Evolutionary conservation across 2,797 vertebrate species (phyloP), one percentile per base, ranked within the genome.

Genomic region (Furcifer pardalis): DNA sequence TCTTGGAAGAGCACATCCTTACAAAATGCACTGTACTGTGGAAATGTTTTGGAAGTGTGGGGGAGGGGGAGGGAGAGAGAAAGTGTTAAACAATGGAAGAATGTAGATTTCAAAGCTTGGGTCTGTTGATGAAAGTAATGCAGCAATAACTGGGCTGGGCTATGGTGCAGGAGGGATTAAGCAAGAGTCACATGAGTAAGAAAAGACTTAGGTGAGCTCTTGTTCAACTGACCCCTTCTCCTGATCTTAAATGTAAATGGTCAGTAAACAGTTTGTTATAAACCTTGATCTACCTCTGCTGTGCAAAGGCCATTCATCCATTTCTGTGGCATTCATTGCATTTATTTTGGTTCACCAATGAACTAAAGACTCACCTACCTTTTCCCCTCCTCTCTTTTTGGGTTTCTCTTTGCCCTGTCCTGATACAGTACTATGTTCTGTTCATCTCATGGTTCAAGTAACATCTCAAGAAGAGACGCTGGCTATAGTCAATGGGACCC

Each of bases 211-310:
- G 89, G 91, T 89, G 86, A 93, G 94, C 92, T 95, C 91, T 94
- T 93, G 91, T 93, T 94, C 93, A 92, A 88, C 88, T 91, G 91
- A 91, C 92, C 91, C 90, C 87, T 89, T 88, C 84, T 91, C 81
- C 92, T 85, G 87, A 84, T 91, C 85, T 80, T 87, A 90, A 92
- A 92, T 91, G 91, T 91, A 77, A 79, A 42, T 84, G 93, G 86
- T 92, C 91, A 93, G 93, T 93, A 94, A 95, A 91, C 93, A 93
- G 89, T 94, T 94, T 94, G 92, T 92, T 94, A 89, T 92, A 93
- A 77, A 92, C 90, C 86, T 94, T 93, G 92, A 87, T 91, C 94
- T 94, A 89, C 92, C 93, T 94, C 92, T 94, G 90, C 93, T 92
- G 87, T 90, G 89, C 90, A 92, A 94, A 95, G 92, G 75, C 92